Evolutionary conservation across 2,113 vertebrate species (phyloP), one percentile per base, ranked within the genome.

Genomic region (Eurypyga helias): DNA sequence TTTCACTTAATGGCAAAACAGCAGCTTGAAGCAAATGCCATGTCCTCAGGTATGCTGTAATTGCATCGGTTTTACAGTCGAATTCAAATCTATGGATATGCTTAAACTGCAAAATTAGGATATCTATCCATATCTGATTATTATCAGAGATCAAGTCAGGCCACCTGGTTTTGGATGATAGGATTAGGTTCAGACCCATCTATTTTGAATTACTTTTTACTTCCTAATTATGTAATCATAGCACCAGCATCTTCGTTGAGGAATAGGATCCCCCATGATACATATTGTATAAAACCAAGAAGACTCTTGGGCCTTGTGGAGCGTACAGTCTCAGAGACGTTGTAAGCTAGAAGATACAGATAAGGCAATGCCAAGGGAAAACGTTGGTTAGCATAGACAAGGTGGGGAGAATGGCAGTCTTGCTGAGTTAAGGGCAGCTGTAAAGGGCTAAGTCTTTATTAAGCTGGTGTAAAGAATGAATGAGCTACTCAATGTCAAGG

Each of bases 321-420:
- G 15, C 0, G 0, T 38, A 17, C 6, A 13, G 17, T 31, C 66
- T 66, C 34, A 31, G 20, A 55, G 65, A 46, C 2, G 3, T 21
- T 48, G n/a, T 33, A 26, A 67, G 34, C 17, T 20, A 51, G 66
- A 60, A 65, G 51, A 46, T 1, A 41, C 61, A 62, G 38, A 26
- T 5, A 13, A 45, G 36, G 25, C 45, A 61, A 46, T 33, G 60
- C 28, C 61, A 52, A 51, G 41, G 31, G 36, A 26, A 67, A 62
- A 41, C 24, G 5, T 25, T 83, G 72, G 48, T 62, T 87, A 33
- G 17, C 11, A 3, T 14, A 41, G 36, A 38, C 60, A 62, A 31
- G 26, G 54, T 38, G 36, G 13, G 43, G 20, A 64, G 52, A 46
- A 46, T 20, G 16, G 46, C 11, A 61, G 13, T 57, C 31, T 57